phyloP scores from a whole-genome alignment of 2,888 invertebrate species.

The Thelaira solivaga region DNA sequence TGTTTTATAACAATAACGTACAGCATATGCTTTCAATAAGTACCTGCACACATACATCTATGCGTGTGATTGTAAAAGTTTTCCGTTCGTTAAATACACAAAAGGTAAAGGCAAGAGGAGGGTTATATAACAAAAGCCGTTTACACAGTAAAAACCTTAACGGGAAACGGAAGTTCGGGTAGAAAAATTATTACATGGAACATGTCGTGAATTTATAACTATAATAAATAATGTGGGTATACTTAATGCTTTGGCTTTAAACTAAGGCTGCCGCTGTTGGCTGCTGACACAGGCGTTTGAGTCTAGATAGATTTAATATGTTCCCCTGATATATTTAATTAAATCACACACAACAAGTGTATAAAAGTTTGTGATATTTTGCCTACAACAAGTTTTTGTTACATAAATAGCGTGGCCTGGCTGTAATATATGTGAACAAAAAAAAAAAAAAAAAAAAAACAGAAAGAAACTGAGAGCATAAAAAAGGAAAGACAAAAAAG shows the following conservation, averaged over 20 bases:
- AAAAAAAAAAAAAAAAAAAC: not conserved
- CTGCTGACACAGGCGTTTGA: not conserved
- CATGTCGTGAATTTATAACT: conserved; percentile 59
- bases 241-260: not conserved
- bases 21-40: not conserved
- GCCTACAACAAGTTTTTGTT: not conserved
- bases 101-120: not conserved
- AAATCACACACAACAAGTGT: conserved; percentile 28
- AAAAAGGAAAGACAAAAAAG: not conserved
- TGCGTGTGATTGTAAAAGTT: not conserved
- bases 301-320: not conserved
- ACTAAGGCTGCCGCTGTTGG: conserved; percentile 20
- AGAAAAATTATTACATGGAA: conserved; percentile 48
- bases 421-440: not conserved
- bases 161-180: conserved; percentile 44
- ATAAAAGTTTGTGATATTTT: not conserved
- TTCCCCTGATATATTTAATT: conserved; percentile 44
- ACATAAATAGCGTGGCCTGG: not conserved
- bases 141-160: conserved; percentile 13
- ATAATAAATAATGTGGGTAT: conserved; percentile 50
- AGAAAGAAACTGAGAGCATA: not conserved
- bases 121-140: not conserved
- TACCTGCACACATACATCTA: not conserved
- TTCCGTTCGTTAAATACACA: not conserved
- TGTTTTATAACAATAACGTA: too few relatives aligned